Evolutionary conservation across 2,888 invertebrate species (phyloP), one percentile per base, ranked within the genome.

Genomic region (Drosophila demipolita): DNA sequence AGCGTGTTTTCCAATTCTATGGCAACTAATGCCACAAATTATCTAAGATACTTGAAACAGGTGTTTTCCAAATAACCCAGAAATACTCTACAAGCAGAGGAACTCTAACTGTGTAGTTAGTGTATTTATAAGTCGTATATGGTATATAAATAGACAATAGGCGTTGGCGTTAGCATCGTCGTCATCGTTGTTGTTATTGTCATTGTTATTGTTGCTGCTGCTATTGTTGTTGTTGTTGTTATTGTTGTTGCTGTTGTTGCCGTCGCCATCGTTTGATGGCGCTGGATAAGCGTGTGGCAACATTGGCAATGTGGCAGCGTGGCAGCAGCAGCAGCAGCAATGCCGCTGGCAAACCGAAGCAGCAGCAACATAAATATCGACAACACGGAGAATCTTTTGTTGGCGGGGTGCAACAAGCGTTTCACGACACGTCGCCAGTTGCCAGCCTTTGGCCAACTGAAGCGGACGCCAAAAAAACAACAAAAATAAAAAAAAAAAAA

Each of bases 371-470:
- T 20, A 50, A 69, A 42, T 62, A 76, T 45, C 60, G 63, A 33
- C 73, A 50, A 59, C 61, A 75, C 20, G 68, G 35, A 62, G 54
- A 64, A 78, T 80, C 76, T 76, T 60, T 66, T 66, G 68, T 77
- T 78, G 68, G 63, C 55, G 81, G 87, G 84, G 88, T 86, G 85
- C 90, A 89, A 85, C 86, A 87, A 89, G 90, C 89, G 79, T 87
- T 82, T 72, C 75, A 69, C 63, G 66, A 85, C 78, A 87, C 83
- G 78, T 73, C 78, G 83, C 74, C 90, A 82, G 85, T 82, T 82
- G 86, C 83, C 78, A 71, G 87, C 75, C 75, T 77, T 66, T 75
- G 88, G 87, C 89, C 89, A 85, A 80, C 73, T 64, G 84, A 64
- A 80, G 78, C 85, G 77, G 87, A 85, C 71, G 87, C 85, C 77